Evolutionary conservation across 2,113 vertebrate species (phyloP), one percentile per base, ranked within the genome.

Genomic region (Anoura caudifer): DNA sequence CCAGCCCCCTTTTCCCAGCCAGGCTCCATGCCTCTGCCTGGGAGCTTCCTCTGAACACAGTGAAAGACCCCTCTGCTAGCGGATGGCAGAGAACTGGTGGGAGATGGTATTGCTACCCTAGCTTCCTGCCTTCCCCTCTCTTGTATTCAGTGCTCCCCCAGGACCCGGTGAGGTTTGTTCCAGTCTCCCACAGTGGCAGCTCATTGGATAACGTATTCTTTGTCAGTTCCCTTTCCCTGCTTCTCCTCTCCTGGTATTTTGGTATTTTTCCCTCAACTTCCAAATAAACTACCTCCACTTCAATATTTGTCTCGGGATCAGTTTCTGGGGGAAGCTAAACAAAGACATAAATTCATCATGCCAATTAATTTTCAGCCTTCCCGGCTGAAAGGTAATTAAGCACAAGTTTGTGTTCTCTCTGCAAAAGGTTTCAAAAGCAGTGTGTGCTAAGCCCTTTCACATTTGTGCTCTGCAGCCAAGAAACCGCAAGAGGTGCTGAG

Each of bases 311-410:
- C 85, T 94, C 70, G 38, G 87, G 73, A 89, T 79, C 79, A 70
- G 82, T 91, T 96, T 95, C 94, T 96, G 82, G 69, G 79, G 93
- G 38, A 82, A 54, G 24, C 69, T 88, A 91, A 96, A 93, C 56
- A 85, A 94, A 96, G 88, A 87, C 56, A 72, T 73, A 88, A 73
- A 75, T 95, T 94, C 97, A 96, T 89, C 67, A 82, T 43, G 85
- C 81, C 96, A 88, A 94, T 96, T 96, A 96, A 86, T 89, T 72
- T 95, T 76, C 93, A 92, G 88, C 76, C 91, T 96, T 79, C 80
- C 59, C 38, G n/a, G 41, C 41, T 50, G 72, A 91, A 94, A 94
- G 85, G 82, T 91, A 86, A 93, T 86, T 94, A 94, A 95, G 77
- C 41, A 79, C 50, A 19, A 61, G 76, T 92, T 70, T 95, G 75